These are phyloP conservation scores for Bujurquina vittata DNA, from an alignment of 2,113 vertebrate genomes.

Conservation along the genomic window DNA sequence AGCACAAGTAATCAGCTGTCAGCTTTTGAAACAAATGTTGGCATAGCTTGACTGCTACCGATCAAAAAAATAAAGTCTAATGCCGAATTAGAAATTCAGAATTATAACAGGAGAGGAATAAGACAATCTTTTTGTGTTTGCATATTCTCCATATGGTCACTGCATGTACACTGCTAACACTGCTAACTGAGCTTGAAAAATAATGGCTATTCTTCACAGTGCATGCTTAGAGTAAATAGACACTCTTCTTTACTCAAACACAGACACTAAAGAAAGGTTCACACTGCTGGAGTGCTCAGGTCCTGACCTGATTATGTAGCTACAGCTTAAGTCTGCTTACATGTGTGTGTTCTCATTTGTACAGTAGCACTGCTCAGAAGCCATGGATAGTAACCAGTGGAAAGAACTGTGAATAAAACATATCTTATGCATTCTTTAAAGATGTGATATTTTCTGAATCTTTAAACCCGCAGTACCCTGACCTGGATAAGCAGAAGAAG, in stretches of 20 bases:
- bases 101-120: background rate
- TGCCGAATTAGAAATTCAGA: no score
- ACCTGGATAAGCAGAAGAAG: no score
- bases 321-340: slow-evolving; percentile 17
- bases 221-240: background rate
- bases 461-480: background rate
- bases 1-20: no score
- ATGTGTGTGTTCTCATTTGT: background rate
- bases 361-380: background rate
- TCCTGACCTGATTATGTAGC: slow-evolving; percentile 59
- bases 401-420: background rate
- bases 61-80: background rate
- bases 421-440: background rate
- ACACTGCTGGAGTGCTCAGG: background rate
- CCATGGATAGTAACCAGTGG: background rate
- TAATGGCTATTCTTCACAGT: no score
- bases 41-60: background rate
- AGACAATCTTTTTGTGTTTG: background rate
- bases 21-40: background rate
- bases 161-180: background rate
- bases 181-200: background rate
- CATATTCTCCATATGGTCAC: accelerated
- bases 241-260: background rate
- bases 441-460: background rate
- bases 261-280: background rate